A percentile compares a stretch with the other conserved stretches of the same genome.
These are phyloP conservation scores for Hirtodrosophila trivittata DNA, from an alignment of 2,888 invertebrate genomes.

Conservation along the genomic window DNA sequence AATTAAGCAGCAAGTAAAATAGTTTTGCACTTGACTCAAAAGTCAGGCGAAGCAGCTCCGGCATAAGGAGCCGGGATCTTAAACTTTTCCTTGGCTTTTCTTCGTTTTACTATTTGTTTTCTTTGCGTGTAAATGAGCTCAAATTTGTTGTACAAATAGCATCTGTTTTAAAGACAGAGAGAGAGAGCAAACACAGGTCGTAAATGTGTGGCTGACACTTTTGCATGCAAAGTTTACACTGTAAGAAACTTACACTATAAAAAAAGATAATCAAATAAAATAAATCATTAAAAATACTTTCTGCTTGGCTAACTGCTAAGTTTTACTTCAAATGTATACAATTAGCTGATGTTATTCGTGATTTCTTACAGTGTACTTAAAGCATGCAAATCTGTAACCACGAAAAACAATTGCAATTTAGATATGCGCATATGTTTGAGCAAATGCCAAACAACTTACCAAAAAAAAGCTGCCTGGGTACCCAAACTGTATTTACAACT, in stretches of 20 bases:
- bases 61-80: conserved; percentile 18
- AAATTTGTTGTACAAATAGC: conserved; percentile 72
- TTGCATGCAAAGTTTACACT: conserved; percentile 14
- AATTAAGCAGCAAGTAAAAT: conserved; percentile 68
- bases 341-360: neutral
- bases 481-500: conserved; percentile 17
- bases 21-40: conserved; percentile 61
- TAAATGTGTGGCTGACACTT: conserved; percentile 4
- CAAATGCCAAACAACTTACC: conserved; percentile 51
- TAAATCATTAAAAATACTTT: too few species aligned
- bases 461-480: conserved; percentile 4
- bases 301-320: too few species aligned
- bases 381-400: conserved; percentile 58
- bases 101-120: conserved; percentile 32
- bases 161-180: conserved; percentile 23
- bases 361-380: conserved; percentile 27
- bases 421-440: conserved; percentile 73
- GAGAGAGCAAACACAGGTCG: neutral
- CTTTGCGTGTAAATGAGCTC: conserved; percentile 73
- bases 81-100: conserved; percentile 36
- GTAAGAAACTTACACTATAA: conserved; percentile 2
- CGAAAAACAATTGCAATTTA: conserved; percentile 71
- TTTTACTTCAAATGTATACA: too few species aligned
- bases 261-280: too few species aligned
- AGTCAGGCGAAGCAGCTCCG: conserved; percentile 45